Base-by-base conservation (phyloP, 2,797 vertebrate genomes). In the Gephyroberyx darwinii region DNA sequence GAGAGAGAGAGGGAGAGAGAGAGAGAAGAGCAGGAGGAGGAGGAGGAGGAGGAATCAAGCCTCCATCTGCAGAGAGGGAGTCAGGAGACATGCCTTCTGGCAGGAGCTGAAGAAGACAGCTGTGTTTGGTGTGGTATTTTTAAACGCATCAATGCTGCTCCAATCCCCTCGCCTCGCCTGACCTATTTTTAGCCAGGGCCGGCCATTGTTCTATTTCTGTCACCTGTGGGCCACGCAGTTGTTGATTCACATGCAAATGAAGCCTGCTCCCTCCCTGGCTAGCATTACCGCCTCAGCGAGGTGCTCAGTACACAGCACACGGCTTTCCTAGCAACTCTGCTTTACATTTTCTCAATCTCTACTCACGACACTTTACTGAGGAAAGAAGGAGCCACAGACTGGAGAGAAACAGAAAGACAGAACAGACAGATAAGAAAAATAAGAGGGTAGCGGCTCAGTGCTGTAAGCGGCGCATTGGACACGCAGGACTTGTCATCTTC, bases 131-230 rank as follows among this genome's bases (percentile, higher is more conserved):
- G 95, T 92, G 96, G 94, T 99, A 99, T 99, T 99, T 98, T 98
- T 98, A 98, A 98, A 96, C 94, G 93, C 97, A 96, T 98, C 96
- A 96, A 96, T 96, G 96, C 95, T 95, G 96, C 96, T 97, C 96
- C 96, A 95, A 97, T 98, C 97, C 94, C 96, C 90, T 92, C 91
- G 95, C 96, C 94, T 93, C 91, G 95, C 96, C 94, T 98, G 96
- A 97, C 96, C 97, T 99, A 98, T 99, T 98, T 99, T 96, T 98
- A 97, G 96, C 96, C 95, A 86, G 93, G 94, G 95, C 95, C 92
- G 95, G 95, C 96, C 96, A 99, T 99, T 99, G 97, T 99, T 99
- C 98, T 99, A 98, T 99, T 98, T 98, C 94, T 98, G 98, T 96
- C 95, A 95, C 96, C 93, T 96, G 94, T 96, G 96, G 96, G 96